Evolutionary conservation across 2,113 vertebrate genomes (phyloP), one percentile per base, ranked within the genome.

Genomic region (Xenus cinereus): DNA sequence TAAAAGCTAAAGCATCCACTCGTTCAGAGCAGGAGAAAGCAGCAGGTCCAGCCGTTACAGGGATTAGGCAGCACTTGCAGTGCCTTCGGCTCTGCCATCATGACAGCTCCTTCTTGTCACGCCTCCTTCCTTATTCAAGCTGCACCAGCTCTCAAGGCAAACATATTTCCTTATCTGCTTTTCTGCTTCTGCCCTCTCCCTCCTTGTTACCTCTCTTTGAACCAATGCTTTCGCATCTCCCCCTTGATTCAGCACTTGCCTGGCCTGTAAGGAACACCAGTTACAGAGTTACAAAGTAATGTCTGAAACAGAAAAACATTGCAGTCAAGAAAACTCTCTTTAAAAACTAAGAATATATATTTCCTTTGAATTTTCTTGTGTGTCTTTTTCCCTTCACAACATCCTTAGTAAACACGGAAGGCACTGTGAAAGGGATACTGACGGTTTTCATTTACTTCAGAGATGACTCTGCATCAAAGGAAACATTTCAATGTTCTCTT

Each of bases 121-220:
- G 17, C 20, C 22, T 33, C 39, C 56, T 51, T 20, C 75, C 12
- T 32, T 64, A n/a, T 3, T 48, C 20, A 26, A 33, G 30, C 7
- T 57, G 23, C 53, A 72, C 13, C 19, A n/a, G 16, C 15, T 54
- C 57, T 48, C 39, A 50, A 67, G 41, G 22, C 32, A 28, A 3
- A 15, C 0, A 0, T 50, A 30, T 50, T 60, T 28, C 48, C 14
- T 73, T 43, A 24, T 9, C 28, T 23, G 37, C 8, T 54, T 45
- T 67, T 53, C 33, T 71, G 3, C 26, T 75, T 59, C 76, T 74
- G 53, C 16, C 13, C 32, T 91, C 80, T 87, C 26, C 21, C 9
- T 73, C 13, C 16, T 39, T 20, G 8, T 43, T 35, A 27, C 4
- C 1, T 13, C 18, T 51, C 41, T 92, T 54, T 74, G 68, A 80